These are phyloP conservation scores for Notoglanidium macrostoma DNA, from an alignment of 2,797 vertebrate genomes.

Conservation along the genomic window DNA sequence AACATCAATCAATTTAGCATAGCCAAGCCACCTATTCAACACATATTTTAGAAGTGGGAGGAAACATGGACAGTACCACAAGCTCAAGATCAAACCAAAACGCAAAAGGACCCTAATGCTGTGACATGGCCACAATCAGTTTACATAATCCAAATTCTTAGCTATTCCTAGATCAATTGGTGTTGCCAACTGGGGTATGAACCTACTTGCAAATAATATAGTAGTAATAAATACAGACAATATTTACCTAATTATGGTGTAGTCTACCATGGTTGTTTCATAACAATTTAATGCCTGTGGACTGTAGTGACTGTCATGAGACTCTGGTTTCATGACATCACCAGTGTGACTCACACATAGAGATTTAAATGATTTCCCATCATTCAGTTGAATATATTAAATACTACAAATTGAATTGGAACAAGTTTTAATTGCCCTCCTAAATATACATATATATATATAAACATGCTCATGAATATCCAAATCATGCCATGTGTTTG, in stretches of 20 bases:
- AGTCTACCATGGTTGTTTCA: background rate
- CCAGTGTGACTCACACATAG: background rate
- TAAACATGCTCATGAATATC: background rate
- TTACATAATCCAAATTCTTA: background rate
- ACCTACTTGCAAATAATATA: background rate
- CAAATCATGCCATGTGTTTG: background rate
- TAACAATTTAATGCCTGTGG: background rate
- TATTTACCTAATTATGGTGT: background rate
- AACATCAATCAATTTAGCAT: background rate
- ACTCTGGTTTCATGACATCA: constrained; percentile 14
- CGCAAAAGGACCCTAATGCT: too few species aligned
- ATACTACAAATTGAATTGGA: background rate
- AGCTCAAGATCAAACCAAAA: background rate
- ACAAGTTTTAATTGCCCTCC: background rate
- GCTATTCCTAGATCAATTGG: background rate
- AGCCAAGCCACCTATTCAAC: background rate
- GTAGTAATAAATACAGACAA: background rate
- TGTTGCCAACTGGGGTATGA: background rate
- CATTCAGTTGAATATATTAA: background rate
- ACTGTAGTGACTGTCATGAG: background rate
- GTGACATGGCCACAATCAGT: background rate
- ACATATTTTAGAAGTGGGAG: background rate
- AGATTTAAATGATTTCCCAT: background rate
- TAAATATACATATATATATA: background rate
- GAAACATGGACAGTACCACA: background rate